Evolutionary conservation across 1,140 invertebrate species (phyloP).

Genomic region (Drosophila nasuta): DNA sequence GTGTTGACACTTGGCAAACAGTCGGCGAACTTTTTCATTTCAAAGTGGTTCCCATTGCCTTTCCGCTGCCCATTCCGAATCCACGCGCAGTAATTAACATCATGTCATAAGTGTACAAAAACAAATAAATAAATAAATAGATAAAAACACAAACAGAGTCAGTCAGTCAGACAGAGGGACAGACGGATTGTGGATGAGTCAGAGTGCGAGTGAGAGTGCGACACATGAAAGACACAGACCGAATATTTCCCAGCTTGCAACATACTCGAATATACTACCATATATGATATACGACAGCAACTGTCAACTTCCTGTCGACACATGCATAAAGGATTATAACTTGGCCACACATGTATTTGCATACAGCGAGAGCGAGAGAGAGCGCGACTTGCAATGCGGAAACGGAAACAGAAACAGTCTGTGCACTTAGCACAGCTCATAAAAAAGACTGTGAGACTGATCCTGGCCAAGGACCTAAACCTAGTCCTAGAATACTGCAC

Average conservation of each 20-base stretch:
- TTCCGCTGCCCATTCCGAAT: slow-evolving; percentile 37
- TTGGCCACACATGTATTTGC: slow-evolving; percentile 58
- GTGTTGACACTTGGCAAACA: slow-evolving; percentile 47
- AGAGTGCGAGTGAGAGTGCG: slow-evolving; percentile 31
- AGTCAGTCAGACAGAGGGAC: slow-evolving; percentile 36
- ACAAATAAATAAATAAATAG: slow-evolving; percentile 78
- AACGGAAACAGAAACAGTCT: slow-evolving; percentile 52
- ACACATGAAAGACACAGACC: slow-evolving; percentile 74
- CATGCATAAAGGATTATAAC: slow-evolving; percentile 74
- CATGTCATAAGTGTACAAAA: slow-evolving; percentile 81
- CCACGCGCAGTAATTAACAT: slow-evolving; percentile 77
- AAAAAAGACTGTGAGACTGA: slow-evolving; percentile 16
- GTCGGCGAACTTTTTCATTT: slow-evolving; percentile 55
- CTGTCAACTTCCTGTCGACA: slow-evolving; percentile 74
- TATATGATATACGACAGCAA: slow-evolving; percentile 65
- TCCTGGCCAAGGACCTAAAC: slow-evolving; percentile 52
- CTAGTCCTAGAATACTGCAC: slow-evolving; percentile 42
- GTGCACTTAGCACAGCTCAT: slow-evolving; percentile 9
- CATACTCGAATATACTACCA: neutral
- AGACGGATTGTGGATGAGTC: slow-evolving; percentile 36
- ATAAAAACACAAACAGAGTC: slow-evolving; percentile 54
- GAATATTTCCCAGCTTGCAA: slow-evolving; percentile 71
- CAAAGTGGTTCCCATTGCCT: slow-evolving; percentile 48
- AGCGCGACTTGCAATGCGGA: slow-evolving; percentile 36
- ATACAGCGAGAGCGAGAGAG: slow-evolving; percentile 16